A percentile compares a stretch with the other conserved stretches of the same genome.
Evolutionary conservation across 2,797 vertebrate species (phyloP).

Genomic region (Crax fasciolata): DNA sequence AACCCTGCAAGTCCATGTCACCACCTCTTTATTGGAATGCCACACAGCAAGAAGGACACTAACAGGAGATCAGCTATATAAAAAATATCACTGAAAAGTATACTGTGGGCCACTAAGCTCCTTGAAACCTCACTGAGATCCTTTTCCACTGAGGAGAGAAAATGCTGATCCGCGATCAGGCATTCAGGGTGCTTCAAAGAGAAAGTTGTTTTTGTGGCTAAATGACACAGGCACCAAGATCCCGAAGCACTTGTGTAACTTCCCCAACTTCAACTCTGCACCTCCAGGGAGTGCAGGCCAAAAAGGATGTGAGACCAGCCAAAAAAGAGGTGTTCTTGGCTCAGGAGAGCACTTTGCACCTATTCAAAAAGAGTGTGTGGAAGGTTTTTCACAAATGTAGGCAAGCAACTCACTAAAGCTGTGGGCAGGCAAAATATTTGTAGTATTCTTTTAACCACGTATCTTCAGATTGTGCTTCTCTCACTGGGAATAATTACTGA

Average conservation of each 20-base stretch:
- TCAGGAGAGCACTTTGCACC: conserved; percentile 25
- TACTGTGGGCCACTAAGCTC: neutral
- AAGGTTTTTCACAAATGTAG: conserved; percentile 68
- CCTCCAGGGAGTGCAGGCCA: conserved; percentile 25
- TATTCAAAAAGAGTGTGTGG: conserved; percentile 58
- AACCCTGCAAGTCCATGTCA: neutral
- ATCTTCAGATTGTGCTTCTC: conserved; percentile 35
- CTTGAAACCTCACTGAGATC: neutral
- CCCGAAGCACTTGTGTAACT: conserved; percentile 26
- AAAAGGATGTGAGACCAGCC: conserved; percentile 51
- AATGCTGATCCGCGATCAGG: conserved; percentile 1
- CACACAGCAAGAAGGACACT: neutral
- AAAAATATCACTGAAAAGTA: neutral
- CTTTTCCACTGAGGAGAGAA: conserved; percentile 19
- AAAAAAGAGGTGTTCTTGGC: conserved; percentile 50
- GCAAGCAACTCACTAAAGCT: conserved; percentile 53
- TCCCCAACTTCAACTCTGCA: conserved; percentile 53
- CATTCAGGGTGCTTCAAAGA: conserved; percentile 36
- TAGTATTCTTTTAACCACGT: neutral
- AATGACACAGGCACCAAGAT: conserved; percentile 69
- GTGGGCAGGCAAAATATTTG: conserved; percentile 16
- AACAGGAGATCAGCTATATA: neutral
- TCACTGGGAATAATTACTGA: conserved; percentile 56
- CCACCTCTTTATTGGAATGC: neutral
- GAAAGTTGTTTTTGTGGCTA: conserved; percentile 41